Base-by-base conservation (phyloP, 2,113 vertebrate genomes). In the Dasyornis broadbenti region DNA sequence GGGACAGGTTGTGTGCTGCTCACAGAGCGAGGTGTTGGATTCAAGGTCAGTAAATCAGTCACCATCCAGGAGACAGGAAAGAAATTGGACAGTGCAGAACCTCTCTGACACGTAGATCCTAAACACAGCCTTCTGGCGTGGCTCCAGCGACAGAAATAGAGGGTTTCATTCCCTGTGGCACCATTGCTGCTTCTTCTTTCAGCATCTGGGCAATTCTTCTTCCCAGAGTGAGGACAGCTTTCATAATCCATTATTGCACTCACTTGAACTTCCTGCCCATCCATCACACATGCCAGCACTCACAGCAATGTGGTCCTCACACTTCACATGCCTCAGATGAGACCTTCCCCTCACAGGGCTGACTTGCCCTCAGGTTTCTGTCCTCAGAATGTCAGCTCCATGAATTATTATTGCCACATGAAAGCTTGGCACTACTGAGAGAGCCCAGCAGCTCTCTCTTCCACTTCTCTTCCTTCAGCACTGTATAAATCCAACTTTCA, bases 31-130 rank as follows among this genome's bases (percentile, higher is more conserved):
- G 40, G 61, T 53, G 59, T 33, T 47, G 50, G 47, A 13, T 44
- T 66, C 92, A 60, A 86, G 85, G 88, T 93, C 92, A 93, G 82
- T 50, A 45, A 86, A 91, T 94, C 82, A 83, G 83, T 93, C 71
- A 56, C 28, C 64, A 37, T 37, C 37, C 44, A 16, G 72, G 82
- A 80, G 88, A 70, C 76, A 83, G 88, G 28, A 50, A 54, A 83
- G 52, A 52, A 94, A 81, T 14, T 56, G 60, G 69, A 39, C 71
- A 40, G 35, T 0, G 3, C 37, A 59, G 78, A 73, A 44, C 22
- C 30, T 81, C 47, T 73, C 52, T 94, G 93, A 71, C 33, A 11
- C 2, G 9, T 22, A 52, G 83, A 79, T 78, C 83, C 85, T 52
- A 54, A 90, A 42, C 75, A 10, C 9, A 11, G 78, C 27, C 40